A percentile compares a stretch with the other conserved stretches of the same genome.
Evolutionary conservation across 2,113 vertebrate genomes (phyloP).

Genomic region (Neopipo cinnamomea): DNA sequence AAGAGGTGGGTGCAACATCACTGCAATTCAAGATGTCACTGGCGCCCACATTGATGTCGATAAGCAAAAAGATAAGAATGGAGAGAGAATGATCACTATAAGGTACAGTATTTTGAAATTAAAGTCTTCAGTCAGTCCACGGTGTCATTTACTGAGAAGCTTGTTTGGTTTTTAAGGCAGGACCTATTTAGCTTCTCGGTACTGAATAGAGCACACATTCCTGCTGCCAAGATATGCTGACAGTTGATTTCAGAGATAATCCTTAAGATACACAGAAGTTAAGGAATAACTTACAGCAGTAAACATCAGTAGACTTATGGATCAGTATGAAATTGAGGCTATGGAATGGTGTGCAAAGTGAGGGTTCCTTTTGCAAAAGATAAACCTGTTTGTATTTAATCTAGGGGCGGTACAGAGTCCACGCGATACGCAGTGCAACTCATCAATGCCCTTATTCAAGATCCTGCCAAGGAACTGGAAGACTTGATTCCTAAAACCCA

Average conservation of each 20-base stretch:
- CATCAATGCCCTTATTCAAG: constrained; percentile 98
- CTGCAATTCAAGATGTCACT: constrained; percentile 97
- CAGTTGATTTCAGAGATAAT: background rate
- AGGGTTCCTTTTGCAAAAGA: background rate
- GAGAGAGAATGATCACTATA: constrained; percentile 99
- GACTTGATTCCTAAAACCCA: constrained; percentile 98
- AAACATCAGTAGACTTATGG: background rate
- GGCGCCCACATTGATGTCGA: constrained; percentile 98
- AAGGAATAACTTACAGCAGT: background rate
- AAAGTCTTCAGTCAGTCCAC: background rate
- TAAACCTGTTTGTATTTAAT: constrained; percentile 11
- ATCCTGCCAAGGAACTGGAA: constrained; percentile 98
- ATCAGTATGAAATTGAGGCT: background rate
- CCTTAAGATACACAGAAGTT: background rate
- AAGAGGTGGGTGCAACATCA: constrained; percentile 97
- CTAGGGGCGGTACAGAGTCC: constrained; percentile 95
- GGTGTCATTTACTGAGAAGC: background rate
- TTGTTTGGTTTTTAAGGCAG: background rate
- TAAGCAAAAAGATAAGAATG: constrained; percentile 99
- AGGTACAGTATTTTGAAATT: constrained; percentile 76
- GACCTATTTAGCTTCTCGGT: background rate
- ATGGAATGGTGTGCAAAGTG: rapidly evolving
- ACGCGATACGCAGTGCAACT: constrained; percentile 96
- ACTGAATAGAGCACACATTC: background rate
- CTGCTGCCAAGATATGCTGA: background rate